A percentile compares a stretch with the other conserved stretches of the same genome.
Evolutionary conservation across 2,797 vertebrate species (phyloP).

Genomic region (Acanthornis magna): DNA sequence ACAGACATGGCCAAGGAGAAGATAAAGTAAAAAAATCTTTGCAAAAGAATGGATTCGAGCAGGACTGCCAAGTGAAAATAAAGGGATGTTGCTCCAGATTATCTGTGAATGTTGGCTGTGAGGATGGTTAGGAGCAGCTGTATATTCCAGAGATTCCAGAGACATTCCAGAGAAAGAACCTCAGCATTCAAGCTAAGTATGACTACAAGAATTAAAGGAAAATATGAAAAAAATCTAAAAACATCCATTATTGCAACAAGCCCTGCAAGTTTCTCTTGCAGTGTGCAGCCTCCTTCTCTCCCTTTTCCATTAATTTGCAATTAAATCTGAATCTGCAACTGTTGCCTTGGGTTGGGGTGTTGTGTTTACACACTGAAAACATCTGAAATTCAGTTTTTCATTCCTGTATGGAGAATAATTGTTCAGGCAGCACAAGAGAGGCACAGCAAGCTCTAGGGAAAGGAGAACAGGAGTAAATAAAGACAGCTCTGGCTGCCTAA

Average conservation of each 20-base stretch:
- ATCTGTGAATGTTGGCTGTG: background rate
- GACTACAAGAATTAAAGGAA: background rate
- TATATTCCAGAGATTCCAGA: background rate
- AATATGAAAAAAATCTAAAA: background rate
- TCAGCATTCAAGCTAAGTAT: background rate
- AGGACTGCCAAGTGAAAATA: background rate
- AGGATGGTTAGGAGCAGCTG: background rate
- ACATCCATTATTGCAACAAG: background rate
- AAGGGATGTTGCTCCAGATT: background rate
- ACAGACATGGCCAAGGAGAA: background rate
- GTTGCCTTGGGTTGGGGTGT: background rate
- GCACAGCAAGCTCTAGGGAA: background rate
- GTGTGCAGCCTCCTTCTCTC: background rate
- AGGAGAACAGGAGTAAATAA: background rate
- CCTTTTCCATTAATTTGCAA: background rate
- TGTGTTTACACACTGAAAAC: background rate
- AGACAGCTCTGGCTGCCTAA: background rate
- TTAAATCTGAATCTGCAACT: background rate
- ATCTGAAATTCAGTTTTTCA: background rate
- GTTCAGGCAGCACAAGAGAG: background rate
- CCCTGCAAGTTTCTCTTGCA: background rate
- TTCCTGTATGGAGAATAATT: background rate
- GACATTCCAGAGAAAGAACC: background rate
- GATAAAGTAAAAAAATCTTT: background rate
- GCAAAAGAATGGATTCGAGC: background rate